Percentiles rank a stretch among this genome's conserved stretches.
Evolutionary conservation across 2,888 invertebrate species (phyloP).

Genomic region (Spodoptera picta): DNA sequence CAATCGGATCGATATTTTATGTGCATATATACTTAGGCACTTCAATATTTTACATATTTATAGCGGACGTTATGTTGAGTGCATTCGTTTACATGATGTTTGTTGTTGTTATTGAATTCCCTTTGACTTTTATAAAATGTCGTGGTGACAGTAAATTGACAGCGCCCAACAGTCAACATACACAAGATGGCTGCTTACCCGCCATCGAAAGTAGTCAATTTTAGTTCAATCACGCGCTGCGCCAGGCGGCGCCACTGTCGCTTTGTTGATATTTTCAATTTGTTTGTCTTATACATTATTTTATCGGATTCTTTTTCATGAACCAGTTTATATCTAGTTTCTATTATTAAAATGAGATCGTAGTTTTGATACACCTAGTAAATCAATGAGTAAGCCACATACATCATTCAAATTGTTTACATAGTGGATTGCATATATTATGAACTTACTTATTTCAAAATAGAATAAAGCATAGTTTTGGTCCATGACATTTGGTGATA

Average conservation of each 20-base stretch:
- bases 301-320: too few relatives aligned
- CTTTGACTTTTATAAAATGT: slow-evolving; percentile 81
- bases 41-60: slow-evolving; percentile 19
- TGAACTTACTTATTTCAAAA: too few relatives aligned
- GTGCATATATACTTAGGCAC: slow-evolving; percentile 26
- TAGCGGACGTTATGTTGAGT: slow-evolving; percentile 8
- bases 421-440: too few relatives aligned
- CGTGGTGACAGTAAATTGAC: slow-evolving; percentile 85
- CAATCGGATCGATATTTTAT: slow-evolving; percentile 69
- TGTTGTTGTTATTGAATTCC: slow-evolving; percentile 81
- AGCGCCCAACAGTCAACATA: slow-evolving; percentile 77
- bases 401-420: too few relatives aligned
- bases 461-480: too few relatives aligned
- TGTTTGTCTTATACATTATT: slow-evolving; percentile 2
- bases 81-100: slow-evolving; percentile 66
- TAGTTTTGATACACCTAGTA: too few relatives aligned
- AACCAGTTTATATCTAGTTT: too few relatives aligned
- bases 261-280: slow-evolving; percentile 66
- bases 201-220: slow-evolving; percentile 47
- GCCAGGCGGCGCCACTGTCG: slow-evolving; percentile 72
- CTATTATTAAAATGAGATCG: too few relatives aligned
- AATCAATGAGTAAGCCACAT: too few relatives aligned
- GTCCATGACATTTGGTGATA: too few relatives aligned
- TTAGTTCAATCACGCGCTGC: slow-evolving; percentile 76
- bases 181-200: slow-evolving; percentile 77